phyloP scores from a whole-genome alignment of 2,797 vertebrate species.

The Hephaestus fuliginosus region DNA sequence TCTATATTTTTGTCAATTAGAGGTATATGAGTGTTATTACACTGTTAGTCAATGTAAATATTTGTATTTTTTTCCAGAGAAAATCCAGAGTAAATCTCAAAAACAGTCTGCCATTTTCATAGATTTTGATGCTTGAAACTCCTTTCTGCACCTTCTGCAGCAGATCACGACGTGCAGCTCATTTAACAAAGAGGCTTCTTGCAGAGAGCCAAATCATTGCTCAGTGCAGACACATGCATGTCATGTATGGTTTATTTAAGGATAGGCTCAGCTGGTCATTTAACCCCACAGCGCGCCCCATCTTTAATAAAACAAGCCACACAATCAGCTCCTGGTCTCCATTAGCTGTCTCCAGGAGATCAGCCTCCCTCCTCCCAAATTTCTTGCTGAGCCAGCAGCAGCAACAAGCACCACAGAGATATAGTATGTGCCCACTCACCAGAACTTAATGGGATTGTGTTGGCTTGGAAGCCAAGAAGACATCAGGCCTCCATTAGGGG shows the following conservation, averaged over 20 bases:
- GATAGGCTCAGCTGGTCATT: not conserved
- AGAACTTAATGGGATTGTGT: slow-evolving; percentile 81
- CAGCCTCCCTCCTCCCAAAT: slow-evolving; percentile 51
- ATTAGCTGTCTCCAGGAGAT: slow-evolving; percentile 61
- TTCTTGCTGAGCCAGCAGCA: slow-evolving; percentile 77
- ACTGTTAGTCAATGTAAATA: not conserved
- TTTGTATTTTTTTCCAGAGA: not conserved
- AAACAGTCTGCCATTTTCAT: not conserved
- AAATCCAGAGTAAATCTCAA: not conserved
- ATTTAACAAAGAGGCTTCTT: not conserved
- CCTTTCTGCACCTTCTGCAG: no score
- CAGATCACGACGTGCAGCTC: not conserved
- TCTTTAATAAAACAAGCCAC: slow-evolving; percentile 21
- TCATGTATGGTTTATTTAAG: not conserved
- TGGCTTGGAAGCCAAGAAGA: slow-evolving; percentile 77
- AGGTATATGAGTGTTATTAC: no score
- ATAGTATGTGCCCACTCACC: slow-evolving; percentile 70
- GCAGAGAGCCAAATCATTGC: not conserved
- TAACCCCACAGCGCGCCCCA: not conserved
- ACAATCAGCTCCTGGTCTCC: slow-evolving; percentile 48
- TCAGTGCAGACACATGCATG: not conserved
- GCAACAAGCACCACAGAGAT: slow-evolving; percentile 61
- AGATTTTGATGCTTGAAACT: not conserved
- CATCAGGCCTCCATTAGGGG: slow-evolving; percentile 81
- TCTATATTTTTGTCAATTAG: no score